These are phyloP conservation scores for Tubulanus polymorphus DNA, from an alignment of 2,888 invertebrate genomes.

Conservation along the genomic window DNA sequence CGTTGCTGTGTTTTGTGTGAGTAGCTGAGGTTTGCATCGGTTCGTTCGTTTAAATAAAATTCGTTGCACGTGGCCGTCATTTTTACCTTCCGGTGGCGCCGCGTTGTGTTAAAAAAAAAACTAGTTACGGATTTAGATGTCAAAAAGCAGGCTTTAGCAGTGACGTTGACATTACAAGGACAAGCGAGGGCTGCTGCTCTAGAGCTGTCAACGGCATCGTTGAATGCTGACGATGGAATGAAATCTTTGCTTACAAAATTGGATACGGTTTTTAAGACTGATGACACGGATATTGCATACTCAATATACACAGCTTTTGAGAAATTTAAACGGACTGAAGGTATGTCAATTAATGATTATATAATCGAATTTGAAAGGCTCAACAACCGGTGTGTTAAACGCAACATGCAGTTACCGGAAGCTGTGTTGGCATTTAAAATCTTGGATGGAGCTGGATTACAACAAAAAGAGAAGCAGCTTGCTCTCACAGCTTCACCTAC, in stretches of 20 bases:
- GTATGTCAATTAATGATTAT: not conserved
- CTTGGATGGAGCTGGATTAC: not conserved
- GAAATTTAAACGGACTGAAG: not conserved
- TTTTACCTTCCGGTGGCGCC: no score
- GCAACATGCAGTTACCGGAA: constrained; percentile 2
- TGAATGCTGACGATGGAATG: constrained; percentile 6
- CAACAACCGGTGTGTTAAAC: not conserved
- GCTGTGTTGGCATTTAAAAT: constrained; percentile 1
- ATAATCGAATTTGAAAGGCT: constrained; percentile 2
- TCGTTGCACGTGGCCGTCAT: no score
- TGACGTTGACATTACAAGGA: not conserved
- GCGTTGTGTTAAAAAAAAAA: no score
- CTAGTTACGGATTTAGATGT: constrained; percentile 7
- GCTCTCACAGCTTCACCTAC: not conserved
- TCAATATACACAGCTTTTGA: constrained; percentile 7
- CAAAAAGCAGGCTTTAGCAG: constrained; percentile 6
- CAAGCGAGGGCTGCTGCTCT: constrained; percentile 5
- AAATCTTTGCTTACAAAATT: not conserved
- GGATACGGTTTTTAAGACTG: constrained; percentile 1
- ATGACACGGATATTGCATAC: constrained; percentile 2
- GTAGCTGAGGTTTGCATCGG: no score
- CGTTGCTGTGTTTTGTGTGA: no score
- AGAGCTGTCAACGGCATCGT: no score
- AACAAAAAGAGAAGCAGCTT: not conserved
- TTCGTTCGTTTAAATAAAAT: no score